Evolutionary conservation across 2,888 invertebrate species (phyloP), one percentile per base, ranked within the genome.

Genomic region (Aphelenchoides bicaudatus): DNA sequence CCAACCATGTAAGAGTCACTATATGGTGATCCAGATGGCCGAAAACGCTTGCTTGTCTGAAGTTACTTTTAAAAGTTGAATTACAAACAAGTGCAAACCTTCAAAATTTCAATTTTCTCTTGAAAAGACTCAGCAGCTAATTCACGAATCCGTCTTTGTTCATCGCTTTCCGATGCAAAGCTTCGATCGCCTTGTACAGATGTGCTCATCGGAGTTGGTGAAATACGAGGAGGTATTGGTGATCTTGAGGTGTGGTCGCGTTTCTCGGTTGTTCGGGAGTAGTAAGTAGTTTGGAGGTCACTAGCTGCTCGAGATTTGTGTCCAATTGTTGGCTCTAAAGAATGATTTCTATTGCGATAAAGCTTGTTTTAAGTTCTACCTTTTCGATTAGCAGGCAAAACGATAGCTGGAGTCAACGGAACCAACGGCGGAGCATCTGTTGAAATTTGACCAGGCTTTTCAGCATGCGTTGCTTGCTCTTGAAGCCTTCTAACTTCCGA

Each of bases 401-500:
- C 61, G 25, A 61, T 47, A 1, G 61, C 56, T 8, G 61, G 61
- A 5, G 56, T 38, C 37, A 62, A 23, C 19, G 61, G 55, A 13
- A 56, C 28, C 10, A 43, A 27, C 31, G 39, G 28, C 5, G 28
- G 5, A 10, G 23, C 8, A 21, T 52, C 34, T 3, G 13, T 10
- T 23, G 19, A 21, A 13, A 4, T 63, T 21, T 27, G 19, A 19
- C 10, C 5, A 25, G 13, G 27, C 19, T 3, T 16, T 48, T 2
- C 16, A 16, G 31, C 10, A 2, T 23, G 37, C 10, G 47, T 43
- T 3, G 63, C 62, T 29, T 65, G 43, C 25, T 47, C 31, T 34
- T 65, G 61, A 27, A 65, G 56, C 16, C 61, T 52, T 30, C 59
- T 57, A 31, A 65, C 59, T 47, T 65, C 65, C 6, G 39, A 39